These are phyloP conservation scores for Gnathonemus longibarbis DNA, from an alignment of 2,113 vertebrate genomes.

Conservation along the genomic window DNA sequence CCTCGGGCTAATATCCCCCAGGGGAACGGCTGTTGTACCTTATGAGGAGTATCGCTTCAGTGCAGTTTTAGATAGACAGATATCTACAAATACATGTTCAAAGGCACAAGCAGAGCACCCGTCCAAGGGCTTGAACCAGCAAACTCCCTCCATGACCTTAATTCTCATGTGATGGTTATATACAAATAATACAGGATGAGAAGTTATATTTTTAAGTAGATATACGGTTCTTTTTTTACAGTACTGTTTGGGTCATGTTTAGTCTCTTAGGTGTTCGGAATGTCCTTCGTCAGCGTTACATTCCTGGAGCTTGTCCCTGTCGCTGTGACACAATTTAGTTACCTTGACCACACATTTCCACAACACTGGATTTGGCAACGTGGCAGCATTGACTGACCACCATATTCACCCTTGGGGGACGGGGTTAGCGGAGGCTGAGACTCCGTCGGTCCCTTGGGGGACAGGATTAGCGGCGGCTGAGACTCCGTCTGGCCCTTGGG, in stretches of 20 bases:
- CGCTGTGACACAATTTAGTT: no score
- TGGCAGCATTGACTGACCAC: no score
- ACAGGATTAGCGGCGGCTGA: background rate
- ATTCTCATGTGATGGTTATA: background rate
- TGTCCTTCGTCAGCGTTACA: no score
- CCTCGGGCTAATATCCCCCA: background rate
- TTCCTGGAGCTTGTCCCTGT: no score
- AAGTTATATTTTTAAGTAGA: no score
- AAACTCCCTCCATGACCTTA: background rate
- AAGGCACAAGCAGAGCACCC: background rate
- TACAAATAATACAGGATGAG: background rate
- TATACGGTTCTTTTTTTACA: no score
- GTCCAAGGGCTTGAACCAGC: background rate
- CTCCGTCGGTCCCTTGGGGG: background rate
- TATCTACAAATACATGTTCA: background rate
- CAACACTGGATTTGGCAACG: no score
- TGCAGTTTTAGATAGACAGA: background rate
- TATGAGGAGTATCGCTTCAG: background rate
- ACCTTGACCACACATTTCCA: no score
- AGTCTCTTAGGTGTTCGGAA: no score
- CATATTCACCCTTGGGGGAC: background rate
- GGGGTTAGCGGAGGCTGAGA: background rate
- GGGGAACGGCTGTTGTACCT: background rate
- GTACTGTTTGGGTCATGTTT: no score
- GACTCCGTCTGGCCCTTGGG: background rate